Base-by-base conservation (phyloP, 1,140 invertebrate genomes). In the Brachionus rubens region DNA sequence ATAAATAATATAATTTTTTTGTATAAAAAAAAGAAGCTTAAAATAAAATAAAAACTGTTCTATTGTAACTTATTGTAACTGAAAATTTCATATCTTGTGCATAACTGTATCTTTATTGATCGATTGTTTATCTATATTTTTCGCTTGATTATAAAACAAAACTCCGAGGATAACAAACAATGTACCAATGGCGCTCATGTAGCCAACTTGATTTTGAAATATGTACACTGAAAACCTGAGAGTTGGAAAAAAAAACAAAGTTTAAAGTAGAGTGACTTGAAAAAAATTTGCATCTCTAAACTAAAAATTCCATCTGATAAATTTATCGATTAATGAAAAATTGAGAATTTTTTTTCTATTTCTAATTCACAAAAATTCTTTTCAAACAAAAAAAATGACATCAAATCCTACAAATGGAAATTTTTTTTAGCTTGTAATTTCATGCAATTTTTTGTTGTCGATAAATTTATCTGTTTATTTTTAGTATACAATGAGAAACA, bases 181-280 rank as follows among this genome's bases (percentile, higher is more conserved):
- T 1, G 91, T 92, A 41, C 91, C 91, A 28, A 92, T 81, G 21
- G 89, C 90, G 82, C 90, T 91, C 6, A 91, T 85, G 75, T 90
- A 84, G 47, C 91, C 92, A 75, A 92, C 89, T 52, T 89, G 87
- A 82, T 92, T 93, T 59, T 90, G 89, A 84, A 92, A 92, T 79
- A 92, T 83, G 62, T 92, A 83, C 62, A 92, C 88, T 43, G 91
- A 92, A 50, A 91, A 82, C 91, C 59, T 65, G 9, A 36, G 3
- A 36, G 19, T 59, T 36, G 19, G 36, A 59, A 36, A 59, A 16
- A 59, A 59, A 5, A 5, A 36, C 3, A 36, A 36, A 36, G 9
- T 36, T 5, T 5, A 36, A 36, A 36, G 33, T 36, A n/a, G n/a
- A n/a, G n/a, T n/a, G n/a, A n/a, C n/a, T n/a, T n/a, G n/a, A n/a